Conservation (phyloP, 1,140 invertebrate genomes). For the Mamestra configurata region DNA sequence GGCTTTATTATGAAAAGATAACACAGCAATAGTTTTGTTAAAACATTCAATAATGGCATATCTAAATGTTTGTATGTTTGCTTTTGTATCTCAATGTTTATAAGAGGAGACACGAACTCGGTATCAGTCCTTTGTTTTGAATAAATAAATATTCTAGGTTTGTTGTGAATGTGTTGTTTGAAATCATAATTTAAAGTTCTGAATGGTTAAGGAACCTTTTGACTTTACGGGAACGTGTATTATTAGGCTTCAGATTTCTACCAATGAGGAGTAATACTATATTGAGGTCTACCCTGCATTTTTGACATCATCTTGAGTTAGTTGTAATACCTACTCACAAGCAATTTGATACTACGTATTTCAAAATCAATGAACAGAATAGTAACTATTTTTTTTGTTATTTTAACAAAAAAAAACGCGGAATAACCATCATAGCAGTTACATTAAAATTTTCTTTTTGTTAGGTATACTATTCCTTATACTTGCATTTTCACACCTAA, state of each 20-base stretch:
- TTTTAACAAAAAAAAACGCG: too few species aligned
- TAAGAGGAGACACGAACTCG: conserved; percentile 28
- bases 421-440: too few species aligned
- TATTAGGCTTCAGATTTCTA: neutral
- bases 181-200: neutral
- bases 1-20: conserved; percentile 32
- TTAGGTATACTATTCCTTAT: too few species aligned
- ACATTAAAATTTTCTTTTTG: too few species aligned
- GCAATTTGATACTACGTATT: too few species aligned
- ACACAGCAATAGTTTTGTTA: conserved; percentile 30
- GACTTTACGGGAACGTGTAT: neutral
- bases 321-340: too few species aligned
- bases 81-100: conserved; percentile 40
- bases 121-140: conserved; percentile 24
- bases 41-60: conserved; percentile 28
- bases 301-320: too few species aligned
- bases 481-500: too few species aligned
- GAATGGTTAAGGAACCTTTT: neutral
- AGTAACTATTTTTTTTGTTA: too few species aligned
- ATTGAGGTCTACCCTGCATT: too few species aligned
- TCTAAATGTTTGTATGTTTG: conserved; percentile 30
- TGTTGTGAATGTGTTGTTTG: neutral
- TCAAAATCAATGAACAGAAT: too few species aligned
- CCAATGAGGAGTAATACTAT: neutral
- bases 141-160: neutral